phyloP scores from a whole-genome alignment of 2,113 vertebrate species.

The Paradoxurus hermaphroditus region DNA sequence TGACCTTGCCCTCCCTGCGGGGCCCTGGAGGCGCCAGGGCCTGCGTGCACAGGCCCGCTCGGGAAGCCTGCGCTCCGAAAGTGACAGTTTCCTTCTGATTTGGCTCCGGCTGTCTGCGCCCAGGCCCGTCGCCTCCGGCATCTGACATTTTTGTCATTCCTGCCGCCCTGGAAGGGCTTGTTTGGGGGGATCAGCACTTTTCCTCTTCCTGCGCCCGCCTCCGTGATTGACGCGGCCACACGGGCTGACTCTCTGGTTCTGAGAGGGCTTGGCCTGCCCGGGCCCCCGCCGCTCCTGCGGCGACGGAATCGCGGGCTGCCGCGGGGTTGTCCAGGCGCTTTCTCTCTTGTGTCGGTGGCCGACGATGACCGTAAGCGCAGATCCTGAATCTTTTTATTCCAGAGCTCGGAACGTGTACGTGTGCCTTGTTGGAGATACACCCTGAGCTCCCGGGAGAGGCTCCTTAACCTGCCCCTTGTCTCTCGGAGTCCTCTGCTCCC shows the following conservation, averaged over 20 bases:
- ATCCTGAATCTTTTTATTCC: not conserved
- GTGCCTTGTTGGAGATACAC: not conserved
- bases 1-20: not conserved
- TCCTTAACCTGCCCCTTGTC: not conserved
- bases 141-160: constrained; percentile 61
- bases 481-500: not conserved
- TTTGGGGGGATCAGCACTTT: not conserved
- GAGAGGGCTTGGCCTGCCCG: not conserved
- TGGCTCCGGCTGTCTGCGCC: not conserved
- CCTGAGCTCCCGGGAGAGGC: not conserved
- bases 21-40: not conserved
- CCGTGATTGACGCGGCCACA: constrained; percentile 44
- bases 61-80: not conserved
- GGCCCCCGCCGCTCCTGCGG: not conserved
- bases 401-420: not conserved
- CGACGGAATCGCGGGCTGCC: not conserved
- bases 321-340: not conserved
- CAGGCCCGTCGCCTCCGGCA: not conserved
- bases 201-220: not conserved
- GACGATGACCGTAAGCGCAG: not conserved
- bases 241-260: not conserved
- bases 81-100: constrained; percentile 41
- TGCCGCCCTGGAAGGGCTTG: not conserved
- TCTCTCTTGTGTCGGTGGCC: not conserved
- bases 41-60: not conserved